Evolutionary conservation across 2,888 invertebrate genomes (phyloP).

Genomic region (Peribatodes rhomboidaria): DNA sequence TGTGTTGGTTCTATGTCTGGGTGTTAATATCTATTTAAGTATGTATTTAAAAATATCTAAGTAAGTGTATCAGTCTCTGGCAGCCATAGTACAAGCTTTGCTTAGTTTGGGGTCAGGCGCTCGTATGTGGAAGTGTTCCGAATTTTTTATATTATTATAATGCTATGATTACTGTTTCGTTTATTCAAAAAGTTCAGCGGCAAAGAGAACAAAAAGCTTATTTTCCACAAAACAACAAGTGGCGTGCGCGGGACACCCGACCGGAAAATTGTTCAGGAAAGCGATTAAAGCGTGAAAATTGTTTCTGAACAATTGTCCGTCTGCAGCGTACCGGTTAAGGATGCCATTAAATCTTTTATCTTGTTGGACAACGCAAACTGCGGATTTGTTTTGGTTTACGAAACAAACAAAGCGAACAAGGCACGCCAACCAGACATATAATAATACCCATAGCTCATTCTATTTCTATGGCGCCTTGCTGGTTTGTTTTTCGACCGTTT

Average conservation of each 20-base stretch:
- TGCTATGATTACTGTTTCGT: constrained; percentile 20
- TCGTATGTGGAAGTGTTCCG: no score
- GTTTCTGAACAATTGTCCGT: constrained; percentile 67
- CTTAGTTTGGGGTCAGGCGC: no score
- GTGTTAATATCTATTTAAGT: no score
- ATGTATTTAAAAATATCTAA: no score
- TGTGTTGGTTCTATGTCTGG: no score
- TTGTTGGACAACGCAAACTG: constrained; percentile 32
- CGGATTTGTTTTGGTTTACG: constrained; percentile 33
- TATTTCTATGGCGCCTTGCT: no score
- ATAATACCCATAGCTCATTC: no score
- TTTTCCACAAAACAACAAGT: constrained; percentile 60
- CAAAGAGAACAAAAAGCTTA: constrained; percentile 48
- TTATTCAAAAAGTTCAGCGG: constrained; percentile 24
- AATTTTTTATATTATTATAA: constrained; percentile 9
- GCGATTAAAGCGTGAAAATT: constrained; percentile 71
- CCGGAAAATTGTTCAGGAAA: constrained; percentile 67
- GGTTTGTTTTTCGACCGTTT: no score
- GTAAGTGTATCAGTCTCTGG: no score
- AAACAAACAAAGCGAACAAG: constrained; percentile 24
- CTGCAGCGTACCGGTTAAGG: constrained; percentile 58
- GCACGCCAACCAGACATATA: neutral
- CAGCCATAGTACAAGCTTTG: no score
- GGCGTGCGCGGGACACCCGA: constrained; percentile 64
- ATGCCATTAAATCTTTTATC: constrained; percentile 55